Percentiles rank a stretch among this genome's conserved stretches.
phyloP scores from a whole-genome alignment of 2,113 vertebrate genomes.

The Elanus axillaris region DNA sequence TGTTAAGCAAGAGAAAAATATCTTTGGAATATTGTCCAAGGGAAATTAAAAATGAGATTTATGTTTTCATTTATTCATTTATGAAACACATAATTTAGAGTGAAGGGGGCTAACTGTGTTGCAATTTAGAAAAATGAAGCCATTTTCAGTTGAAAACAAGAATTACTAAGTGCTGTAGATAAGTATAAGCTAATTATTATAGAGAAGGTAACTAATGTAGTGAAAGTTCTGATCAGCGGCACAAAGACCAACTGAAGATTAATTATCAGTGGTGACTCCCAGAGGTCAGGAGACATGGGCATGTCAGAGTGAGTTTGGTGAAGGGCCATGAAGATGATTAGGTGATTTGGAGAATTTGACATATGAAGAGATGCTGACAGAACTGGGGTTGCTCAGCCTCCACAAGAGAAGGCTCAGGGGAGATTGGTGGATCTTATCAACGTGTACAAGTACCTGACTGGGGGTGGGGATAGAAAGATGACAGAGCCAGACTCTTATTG shows the following conservation, averaged over 20 bases:
- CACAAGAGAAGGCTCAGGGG: not conserved
- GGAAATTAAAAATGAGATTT: not conserved
- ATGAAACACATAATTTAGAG: not conserved
- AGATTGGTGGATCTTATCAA: not conserved
- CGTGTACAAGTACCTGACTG: not conserved
- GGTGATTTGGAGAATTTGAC: not conserved
- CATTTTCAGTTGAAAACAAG: not conserved
- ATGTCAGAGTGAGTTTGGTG: accelerated
- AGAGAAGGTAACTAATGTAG: not conserved
- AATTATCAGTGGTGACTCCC: not conserved
- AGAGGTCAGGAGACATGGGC: not conserved
- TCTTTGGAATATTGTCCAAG: not conserved
- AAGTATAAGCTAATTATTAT: not conserved
- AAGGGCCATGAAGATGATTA: not conserved
- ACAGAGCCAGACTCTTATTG: not conserved
- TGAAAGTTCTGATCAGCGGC: not conserved
- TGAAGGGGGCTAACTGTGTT: not conserved
- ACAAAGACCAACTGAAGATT: not conserved
- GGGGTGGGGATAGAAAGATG: not conserved
- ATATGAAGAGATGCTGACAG: not conserved
- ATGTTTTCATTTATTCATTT: not conserved
- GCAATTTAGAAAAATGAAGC: not conserved
- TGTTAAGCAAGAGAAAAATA: not conserved
- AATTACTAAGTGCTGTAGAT: not conserved
- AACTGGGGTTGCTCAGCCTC: not conserved